Conservation (phyloP, 1,140 invertebrate species). For the Camponotus floridanus region DNA sequence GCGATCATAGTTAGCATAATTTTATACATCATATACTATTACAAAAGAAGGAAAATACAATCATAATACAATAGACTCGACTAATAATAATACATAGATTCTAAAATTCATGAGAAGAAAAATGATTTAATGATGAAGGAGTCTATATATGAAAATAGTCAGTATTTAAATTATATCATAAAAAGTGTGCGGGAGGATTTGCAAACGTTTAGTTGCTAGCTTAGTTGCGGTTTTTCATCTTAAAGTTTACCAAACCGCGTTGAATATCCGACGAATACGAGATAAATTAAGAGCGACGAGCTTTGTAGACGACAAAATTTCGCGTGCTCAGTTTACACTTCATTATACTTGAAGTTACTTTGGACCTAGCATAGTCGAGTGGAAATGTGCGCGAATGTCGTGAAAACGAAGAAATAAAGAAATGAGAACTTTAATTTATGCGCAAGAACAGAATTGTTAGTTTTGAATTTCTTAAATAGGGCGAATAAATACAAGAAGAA, state of each 20-base stretch:
- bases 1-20: slow-evolving; percentile 10
- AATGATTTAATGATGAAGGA: not conserved
- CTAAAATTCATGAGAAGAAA: not conserved
- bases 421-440: not conserved
- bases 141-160: not conserved
- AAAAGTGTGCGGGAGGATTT: not conserved
- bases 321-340: slow-evolving; percentile 31
- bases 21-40: slow-evolving; percentile 7
- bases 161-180: slow-evolving; percentile 1
- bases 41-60: not conserved
- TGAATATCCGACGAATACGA: not conserved
- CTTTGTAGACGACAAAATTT: not conserved
- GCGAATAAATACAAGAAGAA: not conserved
- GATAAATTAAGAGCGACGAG: slow-evolving; percentile 36
- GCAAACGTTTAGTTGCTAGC: not conserved
- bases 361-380: not conserved
- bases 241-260: not conserved
- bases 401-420: not conserved
- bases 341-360: slow-evolving; percentile 21
- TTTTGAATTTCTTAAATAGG: not conserved
- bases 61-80: slow-evolving; percentile 20
- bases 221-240: slow-evolving; percentile 32
- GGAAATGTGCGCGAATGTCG: not conserved
- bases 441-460: not conserved
- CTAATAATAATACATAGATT: slow-evolving; percentile 11